These are phyloP conservation scores for Phenganax marumi DNA, from an alignment of 92 coral and sea anemone species.

Conservation along the genomic window DNA sequence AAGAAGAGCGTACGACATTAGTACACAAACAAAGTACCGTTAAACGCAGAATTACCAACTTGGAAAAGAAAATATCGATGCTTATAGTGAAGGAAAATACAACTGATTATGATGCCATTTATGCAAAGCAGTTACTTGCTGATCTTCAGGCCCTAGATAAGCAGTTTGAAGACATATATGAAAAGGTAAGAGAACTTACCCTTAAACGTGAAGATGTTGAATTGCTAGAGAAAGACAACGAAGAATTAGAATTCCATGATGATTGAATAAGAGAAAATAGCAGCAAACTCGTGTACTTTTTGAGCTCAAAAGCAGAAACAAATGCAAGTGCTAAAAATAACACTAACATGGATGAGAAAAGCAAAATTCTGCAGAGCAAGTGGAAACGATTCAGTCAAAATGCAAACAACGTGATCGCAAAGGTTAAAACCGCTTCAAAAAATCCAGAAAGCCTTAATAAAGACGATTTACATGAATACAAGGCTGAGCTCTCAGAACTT, in stretches of 20 bases:
- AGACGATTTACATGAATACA: no score
- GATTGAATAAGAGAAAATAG: constrained; percentile 44
- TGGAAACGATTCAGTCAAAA: background rate
- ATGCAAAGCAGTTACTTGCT: constrained; percentile 13
- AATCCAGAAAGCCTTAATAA: no score
- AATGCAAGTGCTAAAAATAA: background rate
- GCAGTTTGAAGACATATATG: constrained; percentile 32
- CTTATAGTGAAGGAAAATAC: background rate
- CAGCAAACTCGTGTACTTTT: constrained; percentile 32
- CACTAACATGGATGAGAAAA: background rate
- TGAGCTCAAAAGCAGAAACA: background rate
- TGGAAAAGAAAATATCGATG: constrained; percentile 32
- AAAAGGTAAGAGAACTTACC: constrained; percentile 21
- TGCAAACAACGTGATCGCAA: no score
- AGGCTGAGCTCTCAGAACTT: background rate
- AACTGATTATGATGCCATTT: constrained; percentile 25
- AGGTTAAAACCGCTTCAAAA: background rate
- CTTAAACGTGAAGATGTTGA: background rate
- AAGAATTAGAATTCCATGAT: constrained; percentile 44
- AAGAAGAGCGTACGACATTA: constrained; percentile 14
- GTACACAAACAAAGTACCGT: constrained; percentile 26
- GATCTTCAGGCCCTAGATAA: constrained; percentile 24
- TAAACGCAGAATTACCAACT: constrained; percentile 34
- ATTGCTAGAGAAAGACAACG: constrained; percentile 26
- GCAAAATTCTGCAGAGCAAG: background rate